A percentile compares a stretch with the other conserved stretches of the same genome.
Evolutionary conservation across 1,140 invertebrate genomes (phyloP).

Genomic region (Drosophila sturtevanti): DNA sequence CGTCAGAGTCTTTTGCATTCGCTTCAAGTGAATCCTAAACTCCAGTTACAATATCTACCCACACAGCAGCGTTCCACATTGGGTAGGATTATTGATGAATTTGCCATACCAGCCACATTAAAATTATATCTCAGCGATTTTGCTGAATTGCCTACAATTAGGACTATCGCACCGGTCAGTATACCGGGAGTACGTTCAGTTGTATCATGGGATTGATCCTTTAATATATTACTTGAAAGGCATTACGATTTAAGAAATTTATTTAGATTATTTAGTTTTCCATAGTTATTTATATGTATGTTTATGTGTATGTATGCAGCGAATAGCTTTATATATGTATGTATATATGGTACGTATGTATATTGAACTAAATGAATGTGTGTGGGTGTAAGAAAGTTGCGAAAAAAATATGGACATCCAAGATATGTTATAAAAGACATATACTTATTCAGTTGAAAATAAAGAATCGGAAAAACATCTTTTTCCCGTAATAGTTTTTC

Average conservation of each 20-base stretch:
- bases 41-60: constrained; percentile 53
- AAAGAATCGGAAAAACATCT: background rate
- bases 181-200: constrained; percentile 17
- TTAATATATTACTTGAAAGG: background rate
- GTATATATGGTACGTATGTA: constrained; percentile 39
- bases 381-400: constrained; percentile 15
- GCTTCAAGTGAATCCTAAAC: constrained; percentile 28
- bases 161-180: background rate
- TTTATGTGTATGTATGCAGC: constrained; percentile 23
- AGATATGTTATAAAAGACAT: background rate
- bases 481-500: background rate
- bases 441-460: background rate
- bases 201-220: constrained; percentile 57
- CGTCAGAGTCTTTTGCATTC: constrained; percentile 42
- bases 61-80: constrained; percentile 61
- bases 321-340: constrained; percentile 28
- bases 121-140: constrained; percentile 70
- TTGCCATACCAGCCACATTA: constrained; percentile 53
- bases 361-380: constrained; percentile 42
- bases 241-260: constrained; percentile 50
- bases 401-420: background rate
- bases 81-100: constrained; percentile 57
- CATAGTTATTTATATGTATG: constrained; percentile 32
- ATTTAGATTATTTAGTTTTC: constrained; percentile 53
- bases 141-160: constrained; percentile 54